Conservation (phyloP, 2,888 invertebrate species). For the Clostera curtula region DNA sequence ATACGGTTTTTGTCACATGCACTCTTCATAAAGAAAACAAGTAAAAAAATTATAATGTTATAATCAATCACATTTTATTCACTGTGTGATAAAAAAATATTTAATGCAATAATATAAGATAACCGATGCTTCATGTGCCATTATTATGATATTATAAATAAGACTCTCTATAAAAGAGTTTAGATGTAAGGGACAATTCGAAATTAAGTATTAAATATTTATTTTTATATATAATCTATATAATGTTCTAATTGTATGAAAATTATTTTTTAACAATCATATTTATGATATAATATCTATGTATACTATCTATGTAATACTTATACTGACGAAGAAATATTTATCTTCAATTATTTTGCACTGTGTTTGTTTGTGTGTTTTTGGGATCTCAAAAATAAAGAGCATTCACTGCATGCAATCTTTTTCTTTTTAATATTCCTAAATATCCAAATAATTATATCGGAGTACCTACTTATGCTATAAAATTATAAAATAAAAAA, state of each 20-base stretch:
- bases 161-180: slow-evolving; percentile 22
- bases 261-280: slow-evolving; percentile 19
- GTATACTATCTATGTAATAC: no score
- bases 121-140: slow-evolving; percentile 68
- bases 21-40: slow-evolving; percentile 43
- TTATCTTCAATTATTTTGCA: slow-evolving; percentile 41
- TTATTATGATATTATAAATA: slow-evolving; percentile 34
- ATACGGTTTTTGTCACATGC: slow-evolving; percentile 39
- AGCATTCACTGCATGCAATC: slow-evolving; percentile 47
- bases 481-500: no score
- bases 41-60: slow-evolving; percentile 37
- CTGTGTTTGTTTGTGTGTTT: slow-evolving; percentile 72
- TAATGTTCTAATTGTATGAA: slow-evolving; percentile 26
- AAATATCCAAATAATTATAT: neutral
- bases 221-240: slow-evolving; percentile 22
- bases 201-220: slow-evolving; percentile 21
- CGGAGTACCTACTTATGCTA: no score
- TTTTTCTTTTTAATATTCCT: slow-evolving; percentile 18
- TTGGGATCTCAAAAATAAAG: slow-evolving; percentile 75
- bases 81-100: slow-evolving; percentile 32
- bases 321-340: slow-evolving; percentile 25
- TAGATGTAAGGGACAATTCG: slow-evolving; percentile 27
- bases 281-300: slow-evolving; percentile 24
- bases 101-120: slow-evolving; percentile 22
- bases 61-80: slow-evolving; percentile 33